These are phyloP conservation scores for Resseliella maxima DNA, from an alignment of 2,888 invertebrate species.

Conservation along the genomic window DNA sequence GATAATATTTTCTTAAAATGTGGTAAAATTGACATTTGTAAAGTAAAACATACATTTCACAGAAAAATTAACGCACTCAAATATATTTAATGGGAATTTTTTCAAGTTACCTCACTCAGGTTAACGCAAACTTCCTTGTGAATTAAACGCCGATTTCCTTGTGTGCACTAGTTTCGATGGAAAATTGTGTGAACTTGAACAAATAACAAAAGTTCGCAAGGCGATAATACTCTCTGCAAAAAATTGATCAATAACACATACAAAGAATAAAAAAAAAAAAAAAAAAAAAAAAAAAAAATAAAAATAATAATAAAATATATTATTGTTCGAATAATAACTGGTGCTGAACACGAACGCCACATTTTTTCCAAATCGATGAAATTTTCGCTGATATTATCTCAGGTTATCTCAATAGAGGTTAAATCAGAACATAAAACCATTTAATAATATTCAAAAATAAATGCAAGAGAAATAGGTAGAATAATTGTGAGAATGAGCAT, in stretches of 20 bases:
- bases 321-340: not conserved
- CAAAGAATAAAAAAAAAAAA: not conserved
- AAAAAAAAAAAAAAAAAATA: not conserved
- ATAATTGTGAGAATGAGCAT: not conserved
- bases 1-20: too few species aligned
- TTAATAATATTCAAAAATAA: not conserved
- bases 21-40: too few species aligned
- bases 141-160: too few species aligned
- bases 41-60: too few species aligned
- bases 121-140: too few species aligned
- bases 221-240: not conserved
- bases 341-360: not conserved
- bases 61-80: too few species aligned
- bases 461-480: not conserved
- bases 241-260: constrained; percentile 22
- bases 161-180: not conserved
- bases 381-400: not conserved
- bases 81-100: too few species aligned
- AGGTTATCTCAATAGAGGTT: not conserved
- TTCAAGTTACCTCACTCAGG: too few species aligned
- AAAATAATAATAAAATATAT: not conserved
- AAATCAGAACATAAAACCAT: too few species aligned
- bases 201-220: not conserved
- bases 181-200: not conserved
- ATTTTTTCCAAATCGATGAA: not conserved